Evolutionary conservation across 2,888 invertebrate species (phyloP).

Genomic region (Tetranychus truncatus): DNA sequence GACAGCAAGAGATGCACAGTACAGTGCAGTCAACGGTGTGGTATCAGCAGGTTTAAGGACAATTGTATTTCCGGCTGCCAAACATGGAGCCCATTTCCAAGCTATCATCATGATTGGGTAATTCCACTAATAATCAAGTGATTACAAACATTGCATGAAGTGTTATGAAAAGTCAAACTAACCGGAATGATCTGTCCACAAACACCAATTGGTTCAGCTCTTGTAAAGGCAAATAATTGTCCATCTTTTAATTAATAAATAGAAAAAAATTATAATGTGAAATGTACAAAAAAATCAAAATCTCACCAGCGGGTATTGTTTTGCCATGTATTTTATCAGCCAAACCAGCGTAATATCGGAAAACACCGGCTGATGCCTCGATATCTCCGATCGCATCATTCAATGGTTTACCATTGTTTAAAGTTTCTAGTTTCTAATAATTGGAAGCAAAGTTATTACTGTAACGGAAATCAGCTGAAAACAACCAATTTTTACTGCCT

Average conservation of each 20-base stretch:
- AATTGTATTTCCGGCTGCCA: constrained; percentile 48
- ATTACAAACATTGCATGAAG: background rate
- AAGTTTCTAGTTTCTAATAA: constrained; percentile 48
- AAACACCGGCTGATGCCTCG: constrained; percentile 27
- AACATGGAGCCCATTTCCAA: constrained; percentile 38
- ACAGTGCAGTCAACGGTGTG: constrained; percentile 58
- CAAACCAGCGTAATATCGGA: constrained; percentile 75
- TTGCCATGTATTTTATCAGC: constrained; percentile 48
- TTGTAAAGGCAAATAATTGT: constrained; percentile 19
- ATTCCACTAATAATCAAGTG: background rate
- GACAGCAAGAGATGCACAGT: constrained; percentile 48
- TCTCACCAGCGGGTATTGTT: background rate
- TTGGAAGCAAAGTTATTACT: too few species aligned
- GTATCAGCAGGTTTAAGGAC: constrained; percentile 67
- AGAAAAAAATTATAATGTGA: constrained; percentile 21
- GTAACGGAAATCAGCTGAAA: too few species aligned
- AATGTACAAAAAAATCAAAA: too few species aligned
- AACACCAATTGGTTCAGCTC: constrained; percentile 67
- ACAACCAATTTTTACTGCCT: too few species aligned
- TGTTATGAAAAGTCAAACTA: background rate
- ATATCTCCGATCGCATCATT: constrained; percentile 34
- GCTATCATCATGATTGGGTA: background rate
- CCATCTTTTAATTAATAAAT: constrained; percentile 40
- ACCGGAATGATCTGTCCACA: constrained; percentile 45
- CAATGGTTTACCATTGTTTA: constrained; percentile 87